A percentile compares a stretch with the other conserved stretches of the same genome.
phyloP scores from a whole-genome alignment of 2,113 vertebrate genomes.

The Pomatorhinus ruficollis region DNA sequence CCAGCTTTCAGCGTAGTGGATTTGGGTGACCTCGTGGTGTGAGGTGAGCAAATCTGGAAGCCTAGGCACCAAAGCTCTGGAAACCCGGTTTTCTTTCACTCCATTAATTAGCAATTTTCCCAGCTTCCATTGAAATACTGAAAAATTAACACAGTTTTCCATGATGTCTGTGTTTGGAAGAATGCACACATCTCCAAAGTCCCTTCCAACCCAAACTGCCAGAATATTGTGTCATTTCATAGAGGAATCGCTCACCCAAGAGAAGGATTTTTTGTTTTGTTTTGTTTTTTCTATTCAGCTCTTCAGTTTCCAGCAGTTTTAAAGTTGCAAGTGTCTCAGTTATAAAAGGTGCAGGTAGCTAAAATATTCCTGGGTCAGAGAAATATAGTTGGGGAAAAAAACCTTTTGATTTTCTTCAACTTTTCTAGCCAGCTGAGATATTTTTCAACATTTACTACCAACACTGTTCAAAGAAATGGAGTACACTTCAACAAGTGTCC shows the following conservation, averaged over 20 bases:
- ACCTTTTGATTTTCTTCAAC: not conserved
- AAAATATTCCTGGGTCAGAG: not conserved
- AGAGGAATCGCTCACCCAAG: not conserved
- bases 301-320: not conserved
- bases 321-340: not conserved
- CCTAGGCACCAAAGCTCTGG: not conserved
- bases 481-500: not conserved
- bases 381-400: not conserved
- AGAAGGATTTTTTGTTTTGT: not conserved
- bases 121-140: not conserved
- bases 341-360: not conserved
- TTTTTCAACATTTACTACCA: not conserved
- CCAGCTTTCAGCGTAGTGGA: not conserved
- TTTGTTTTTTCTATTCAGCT: not conserved
- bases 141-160: not conserved
- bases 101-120: not conserved
- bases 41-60: not conserved
- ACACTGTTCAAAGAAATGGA: not conserved
- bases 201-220: not conserved
- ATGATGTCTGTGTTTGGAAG: not conserved
- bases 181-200: not conserved
- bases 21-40: not conserved
- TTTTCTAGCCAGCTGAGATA: not conserved
- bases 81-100: not conserved
- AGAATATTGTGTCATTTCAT: not conserved